Evolutionary conservation across 2,888 invertebrate species (phyloP), one percentile per base, ranked within the genome.

Genomic region (Steinernema hermaphroditum): DNA sequence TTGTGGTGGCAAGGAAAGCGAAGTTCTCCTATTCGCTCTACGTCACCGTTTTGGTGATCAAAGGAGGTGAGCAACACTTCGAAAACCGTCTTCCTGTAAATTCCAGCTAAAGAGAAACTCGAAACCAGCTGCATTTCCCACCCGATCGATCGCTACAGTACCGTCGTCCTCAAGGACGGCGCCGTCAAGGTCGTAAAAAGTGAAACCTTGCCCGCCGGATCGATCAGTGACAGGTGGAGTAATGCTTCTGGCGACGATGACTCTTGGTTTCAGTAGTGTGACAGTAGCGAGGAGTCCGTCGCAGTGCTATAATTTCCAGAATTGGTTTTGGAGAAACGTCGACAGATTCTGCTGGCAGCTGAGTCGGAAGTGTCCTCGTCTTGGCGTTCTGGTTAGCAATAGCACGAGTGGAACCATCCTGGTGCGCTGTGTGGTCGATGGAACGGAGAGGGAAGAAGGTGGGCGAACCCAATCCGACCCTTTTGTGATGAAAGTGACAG

Each of bases 151-250:
- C 46, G 46, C 46, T 46, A 46, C 46, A 46, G 46, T 16, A 46
- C 46, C 46, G 46, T 46, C 16, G 46, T 46, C 46, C n/a, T 46
- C 46, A 46, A 46, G 46, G n/a, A 46, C 46, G 46, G 46, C 4
- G 6, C 46, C 8, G n/a, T 46, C 4, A 46, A 6, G 22, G 46
- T 46, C 8, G 46, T n/a, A n/a, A 46, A 19, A 16, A 46, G 16
- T n/a, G 46, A 46, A 9, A 9, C 46, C 16, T 16, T 46, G n/a
- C 46, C 46, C 16, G 16, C 4, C n/a, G 46, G 46, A 16, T 9
- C n/a, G 46, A 6, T 46, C n/a, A 46, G 46, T 19, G 46, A 46
- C 2, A 46, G 46, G 46, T 46, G 46, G 4, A n/a, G 6, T 46
- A 46, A n/a, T 46, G 4, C 16, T 16, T 46, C 46, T 46, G 4